phyloP scores from a whole-genome alignment of 2,888 invertebrate species.

The Nomada ruficornis region DNA sequence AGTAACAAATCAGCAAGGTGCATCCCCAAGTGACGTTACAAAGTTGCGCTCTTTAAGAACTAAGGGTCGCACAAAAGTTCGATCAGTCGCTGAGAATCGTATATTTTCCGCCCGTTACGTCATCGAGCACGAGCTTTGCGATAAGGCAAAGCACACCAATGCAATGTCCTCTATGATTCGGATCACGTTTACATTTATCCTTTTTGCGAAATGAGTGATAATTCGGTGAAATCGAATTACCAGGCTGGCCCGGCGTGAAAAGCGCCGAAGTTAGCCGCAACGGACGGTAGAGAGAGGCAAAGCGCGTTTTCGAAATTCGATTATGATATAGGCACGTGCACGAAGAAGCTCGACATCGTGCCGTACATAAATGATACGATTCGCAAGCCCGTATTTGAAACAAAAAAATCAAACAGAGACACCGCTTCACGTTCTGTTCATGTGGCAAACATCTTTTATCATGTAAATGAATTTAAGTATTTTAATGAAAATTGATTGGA shows the following conservation, averaged over 20 bases:
- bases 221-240: slow-evolving; percentile 82
- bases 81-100: slow-evolving; percentile 10
- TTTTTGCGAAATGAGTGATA: slow-evolving; percentile 82
- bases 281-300: slow-evolving; percentile 65
- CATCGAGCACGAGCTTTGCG: slow-evolving; percentile 43
- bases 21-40: too few relatives aligned
- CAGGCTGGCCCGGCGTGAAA: slow-evolving; percentile 77
- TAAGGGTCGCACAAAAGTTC: too few relatives aligned
- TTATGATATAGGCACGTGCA: slow-evolving; percentile 77
- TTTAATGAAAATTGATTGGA: too few relatives aligned
- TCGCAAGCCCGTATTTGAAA: slow-evolving; percentile 55
- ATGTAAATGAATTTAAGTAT: too few relatives aligned
- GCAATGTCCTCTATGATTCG: slow-evolving; percentile 68
- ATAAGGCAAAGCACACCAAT: slow-evolving; percentile 34
- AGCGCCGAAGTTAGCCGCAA: slow-evolving; percentile 78
- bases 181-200: slow-evolving; percentile 82
- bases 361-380: slow-evolving; percentile 75
- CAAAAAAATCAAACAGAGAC: background rate
- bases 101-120: slow-evolving; percentile 58
- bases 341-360: slow-evolving; percentile 71
- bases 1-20: too few relatives aligned
- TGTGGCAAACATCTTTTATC: background rate
- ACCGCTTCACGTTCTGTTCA: background rate
- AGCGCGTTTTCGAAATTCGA: slow-evolving; percentile 79
- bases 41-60: too few relatives aligned